Evolutionary conservation across 1,140 invertebrate genomes (phyloP), one percentile per base, ranked within the genome.

Genomic region (Pseudobourletiella spinata): DNA sequence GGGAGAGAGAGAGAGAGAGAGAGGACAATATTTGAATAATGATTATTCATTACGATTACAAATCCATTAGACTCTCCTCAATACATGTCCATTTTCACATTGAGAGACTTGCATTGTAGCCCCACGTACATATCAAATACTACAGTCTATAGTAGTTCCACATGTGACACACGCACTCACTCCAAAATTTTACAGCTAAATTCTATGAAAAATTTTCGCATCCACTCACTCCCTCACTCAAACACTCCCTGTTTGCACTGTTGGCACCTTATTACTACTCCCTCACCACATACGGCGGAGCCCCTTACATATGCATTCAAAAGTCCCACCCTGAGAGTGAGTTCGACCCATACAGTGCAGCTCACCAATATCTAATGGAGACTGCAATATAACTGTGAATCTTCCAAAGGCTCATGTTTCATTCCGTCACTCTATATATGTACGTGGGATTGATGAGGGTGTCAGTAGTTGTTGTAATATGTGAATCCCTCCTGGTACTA

Each of bases 1-100:
- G n/a, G n/a, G n/a, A n/a, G n/a, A n/a, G n/a, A n/a, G n/a, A n/a
- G n/a, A n/a, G n/a, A n/a, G 32, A 39, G n/a, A 39, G n/a, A 39
- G 32, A n/a, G 32, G n/a, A 24, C 48, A 51, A 51, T 51, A 25
- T 51, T 51, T 51, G 48, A 51, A 51, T 51, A 51, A 51, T 51
- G 48, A 51, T 51, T 51, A 51, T 51, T 51, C 4, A 51, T 51
- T 24, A 51, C 22, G 2, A 51, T 51, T 24, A 51, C n/a, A 25
- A 51, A 25, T 25, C 48, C 24, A 51, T 51, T 51, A 6, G 6
- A 8, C 15, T 11, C n/a, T 39, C 32, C 32, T n/a, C n/a, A n/a
- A n/a, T n/a, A n/a, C n/a, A n/a, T n/a, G n/a, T n/a, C n/a, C n/a
- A n/a, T 11, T 39, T 39, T n/a, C 32, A 39, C 8, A 39, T 8